Evolutionary conservation across 2,888 invertebrate species (phyloP), one percentile per base, ranked within the genome.

Genomic region (Ecdyonurus torrentis): DNA sequence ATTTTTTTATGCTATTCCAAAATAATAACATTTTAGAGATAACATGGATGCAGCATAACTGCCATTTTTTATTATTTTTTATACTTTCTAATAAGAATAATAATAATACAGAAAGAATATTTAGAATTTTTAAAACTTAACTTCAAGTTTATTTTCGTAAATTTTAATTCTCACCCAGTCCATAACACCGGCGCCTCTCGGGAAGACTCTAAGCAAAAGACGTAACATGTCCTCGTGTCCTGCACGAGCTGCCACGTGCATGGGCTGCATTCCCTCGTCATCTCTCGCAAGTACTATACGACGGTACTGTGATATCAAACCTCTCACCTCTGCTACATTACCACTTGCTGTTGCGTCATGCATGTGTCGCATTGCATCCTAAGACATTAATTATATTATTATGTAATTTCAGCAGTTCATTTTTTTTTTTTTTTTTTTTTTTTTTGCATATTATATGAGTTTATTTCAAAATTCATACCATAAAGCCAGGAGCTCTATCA

Each of bases 201-300:
- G 75, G 66, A 74, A 75, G 62, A 73, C 71, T n/a, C 71, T 71
- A 37, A 76, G 69, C 55, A 78, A 68, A 64, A 74, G 75, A 58
- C 74, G 71, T 7, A 76, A 73, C 0, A 76, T 72, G 64, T 73
- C 75, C 58, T 69, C 70, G 67, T 72, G 70, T n/a, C 71, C 71
- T 63, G 72, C 67, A 19, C 71, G 67, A 2, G 73, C 73, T 1
- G 73, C 74, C 62, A 71, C 69, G 65, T 75, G 74, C 2, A 74
- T 65, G 1, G 74, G 72, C 10, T 72, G 70, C 63, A 71, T 70
- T 0, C 75, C 74, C 61, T 73, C 70, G 52, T 72, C 70, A 65
- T 77, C 76, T 62, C 73, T 70, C 10, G 77, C 76, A n/a, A 73
- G 68, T 1, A 74, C 75, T 59, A 78, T 68, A 61, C 71, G 69